Evolutionary conservation across 2,113 vertebrate species (phyloP).

Genomic region (Entelurus aequoreus): DNA sequence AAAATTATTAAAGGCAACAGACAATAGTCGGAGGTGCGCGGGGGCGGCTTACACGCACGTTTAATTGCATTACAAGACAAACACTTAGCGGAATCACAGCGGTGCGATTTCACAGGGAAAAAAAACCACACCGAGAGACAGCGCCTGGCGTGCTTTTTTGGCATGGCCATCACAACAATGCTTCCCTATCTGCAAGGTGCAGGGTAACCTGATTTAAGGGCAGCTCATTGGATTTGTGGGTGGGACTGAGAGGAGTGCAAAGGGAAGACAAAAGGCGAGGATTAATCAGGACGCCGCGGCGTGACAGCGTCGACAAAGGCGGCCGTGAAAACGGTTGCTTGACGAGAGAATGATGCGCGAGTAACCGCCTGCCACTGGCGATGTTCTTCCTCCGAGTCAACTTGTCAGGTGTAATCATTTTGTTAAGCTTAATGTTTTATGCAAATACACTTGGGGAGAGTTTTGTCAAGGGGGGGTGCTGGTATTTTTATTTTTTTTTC

Average conservation of each 20-base stretch:
- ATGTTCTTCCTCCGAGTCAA: constrained; percentile 75
- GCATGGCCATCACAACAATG: constrained; percentile 75
- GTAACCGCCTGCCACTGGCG: constrained; percentile 74
- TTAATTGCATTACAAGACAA: constrained; percentile 82
- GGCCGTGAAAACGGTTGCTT: constrained; percentile 65
- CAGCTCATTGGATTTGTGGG: constrained; percentile 78
- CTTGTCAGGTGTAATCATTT: constrained; percentile 82
- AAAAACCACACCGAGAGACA: too few relatives aligned
- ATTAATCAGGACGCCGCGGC: constrained; percentile 70
- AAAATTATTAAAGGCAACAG: constrained; percentile 68
- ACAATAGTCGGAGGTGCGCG: constrained; percentile 70
- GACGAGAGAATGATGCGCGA: constrained; percentile 71
- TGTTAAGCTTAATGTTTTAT: constrained; percentile 81
- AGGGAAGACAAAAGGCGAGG: constrained; percentile 72
- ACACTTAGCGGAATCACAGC: constrained; percentile 73
- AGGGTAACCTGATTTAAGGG: constrained; percentile 78
- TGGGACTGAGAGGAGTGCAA: constrained; percentile 68
- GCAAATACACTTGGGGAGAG: constrained; percentile 74
- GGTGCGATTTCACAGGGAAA: constrained; percentile 68
- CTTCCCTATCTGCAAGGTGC: constrained; percentile 75
- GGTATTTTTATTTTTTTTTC: constrained; percentile 30
- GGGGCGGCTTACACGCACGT: constrained; percentile 72
- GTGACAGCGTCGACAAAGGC: constrained; percentile 72
- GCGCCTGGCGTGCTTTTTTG: constrained; percentile 57
- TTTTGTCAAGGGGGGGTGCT: constrained; percentile 62